Evolutionary conservation across 1,140 invertebrate genomes (phyloP).

Genomic region (Lasioglossum baleicum): DNA sequence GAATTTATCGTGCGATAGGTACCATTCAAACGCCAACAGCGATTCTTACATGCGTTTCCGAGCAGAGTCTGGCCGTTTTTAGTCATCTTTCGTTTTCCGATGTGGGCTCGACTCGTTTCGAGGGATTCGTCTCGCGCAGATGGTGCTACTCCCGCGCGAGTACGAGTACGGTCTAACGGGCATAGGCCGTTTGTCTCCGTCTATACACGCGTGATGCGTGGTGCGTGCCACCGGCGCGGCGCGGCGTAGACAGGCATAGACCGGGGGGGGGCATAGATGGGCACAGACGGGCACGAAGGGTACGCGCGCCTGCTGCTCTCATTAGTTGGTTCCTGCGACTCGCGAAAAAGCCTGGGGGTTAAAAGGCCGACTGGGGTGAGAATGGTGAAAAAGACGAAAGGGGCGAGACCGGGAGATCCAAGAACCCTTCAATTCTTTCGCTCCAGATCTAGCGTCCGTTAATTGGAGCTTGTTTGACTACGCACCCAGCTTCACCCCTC

Average conservation of each 20-base stretch:
- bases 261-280: too few species aligned
- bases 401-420: conserved; percentile 48
- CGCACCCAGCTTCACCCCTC: conserved; percentile 50
- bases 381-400: conserved; percentile 46
- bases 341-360: conserved; percentile 42
- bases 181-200: conserved; percentile 32
- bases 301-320: conserved; percentile 52
- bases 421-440: conserved; percentile 76
- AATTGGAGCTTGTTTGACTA: conserved; percentile 74
- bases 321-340: conserved; percentile 67
- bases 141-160: conserved; percentile 45
- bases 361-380: conserved; percentile 34
- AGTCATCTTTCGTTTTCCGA: conserved; percentile 10
- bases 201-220: conserved; percentile 35
- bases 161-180: conserved; percentile 14
- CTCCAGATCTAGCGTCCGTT: conserved; percentile 75
- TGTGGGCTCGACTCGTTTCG: conserved; percentile 22
- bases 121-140: conserved; percentile 51
- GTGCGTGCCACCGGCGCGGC: too few species aligned
- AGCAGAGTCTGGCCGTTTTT: too few species aligned
- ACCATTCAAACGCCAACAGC: too few species aligned
- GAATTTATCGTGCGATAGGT: too few species aligned
- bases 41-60: too few species aligned
- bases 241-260: too few species aligned
- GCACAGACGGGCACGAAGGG: conserved; percentile 18